phyloP scores from a whole-genome alignment of 2,797 vertebrate genomes.

The Sebastes diploproa region DNA sequence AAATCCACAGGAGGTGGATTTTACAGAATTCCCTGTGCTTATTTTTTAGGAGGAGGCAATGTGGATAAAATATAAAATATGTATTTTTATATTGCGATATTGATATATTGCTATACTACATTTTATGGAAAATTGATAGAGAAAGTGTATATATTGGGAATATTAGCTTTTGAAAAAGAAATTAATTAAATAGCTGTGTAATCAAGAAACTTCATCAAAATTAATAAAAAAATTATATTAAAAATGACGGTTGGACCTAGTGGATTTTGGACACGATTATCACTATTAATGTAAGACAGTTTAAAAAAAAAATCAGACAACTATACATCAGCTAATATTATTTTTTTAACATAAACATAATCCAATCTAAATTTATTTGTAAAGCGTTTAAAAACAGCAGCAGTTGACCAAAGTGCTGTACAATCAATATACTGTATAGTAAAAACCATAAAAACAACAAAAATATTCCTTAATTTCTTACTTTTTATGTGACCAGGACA shows the following conservation, averaged over 20 bases:
- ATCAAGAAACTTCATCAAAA: neutral
- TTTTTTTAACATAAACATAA: neutral
- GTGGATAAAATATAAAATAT: neutral
- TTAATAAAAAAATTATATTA: neutral
- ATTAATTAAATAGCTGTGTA: neutral
- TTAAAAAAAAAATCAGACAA: neutral
- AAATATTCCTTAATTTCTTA: neutral
- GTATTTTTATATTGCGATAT: neutral
- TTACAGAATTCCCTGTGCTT: neutral
- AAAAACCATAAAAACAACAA: no score
- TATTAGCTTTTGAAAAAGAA: neutral
- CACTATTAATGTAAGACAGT: neutral
- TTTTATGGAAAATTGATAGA: neutral
- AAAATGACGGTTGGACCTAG: neutral
- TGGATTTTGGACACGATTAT: neutral
- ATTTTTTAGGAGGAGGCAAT: neutral
- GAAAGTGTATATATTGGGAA: neutral
- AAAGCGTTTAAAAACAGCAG: fast-evolving
- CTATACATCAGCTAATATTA: neutral
- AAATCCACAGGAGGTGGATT: neutral
- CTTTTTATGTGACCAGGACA: neutral
- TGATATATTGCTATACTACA: neutral
- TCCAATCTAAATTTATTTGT: no score
- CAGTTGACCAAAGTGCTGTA: no score
- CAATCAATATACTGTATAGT: no score